These are phyloP conservation scores for Labeo catla DNA, from an alignment of 2,113 vertebrate species.

Conservation along the genomic window DNA sequence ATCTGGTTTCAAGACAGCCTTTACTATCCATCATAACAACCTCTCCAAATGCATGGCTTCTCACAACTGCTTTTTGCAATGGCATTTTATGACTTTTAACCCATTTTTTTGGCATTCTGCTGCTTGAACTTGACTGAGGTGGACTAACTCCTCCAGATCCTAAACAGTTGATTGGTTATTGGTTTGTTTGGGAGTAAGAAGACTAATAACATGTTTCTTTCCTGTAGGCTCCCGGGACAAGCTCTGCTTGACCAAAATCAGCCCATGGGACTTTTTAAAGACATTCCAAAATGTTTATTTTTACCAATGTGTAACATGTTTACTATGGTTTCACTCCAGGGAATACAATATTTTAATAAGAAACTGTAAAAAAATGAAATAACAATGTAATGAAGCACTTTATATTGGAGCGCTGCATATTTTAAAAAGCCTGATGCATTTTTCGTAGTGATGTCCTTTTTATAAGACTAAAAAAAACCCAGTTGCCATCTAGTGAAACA, in stretches of 20 bases:
- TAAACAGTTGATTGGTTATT: constrained; percentile 30
- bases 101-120: neutral
- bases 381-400: constrained; percentile 83
- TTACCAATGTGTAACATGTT: constrained; percentile 85
- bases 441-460: constrained; percentile 81
- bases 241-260: constrained; percentile 94
- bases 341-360: constrained; percentile 84
- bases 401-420: constrained; percentile 80
- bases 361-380: constrained; percentile 76
- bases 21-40: constrained; percentile 6
- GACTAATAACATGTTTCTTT: constrained; percentile 77
- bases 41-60: constrained; percentile 9
- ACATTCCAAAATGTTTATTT: constrained; percentile 95
- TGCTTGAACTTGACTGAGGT: neutral
- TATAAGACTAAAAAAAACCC: constrained; percentile 68
- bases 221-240: constrained; percentile 95
- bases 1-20: constrained; percentile 38
- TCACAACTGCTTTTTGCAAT: constrained; percentile 21
- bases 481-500: constrained; percentile 63
- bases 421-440: constrained; percentile 79
- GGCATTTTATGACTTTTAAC: constrained; percentile 4
- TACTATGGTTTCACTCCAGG: constrained; percentile 85
- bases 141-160: neutral
- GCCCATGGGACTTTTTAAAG: constrained; percentile 88
- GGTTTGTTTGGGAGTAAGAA: constrained; percentile 70